Evolutionary conservation across 2,888 invertebrate genomes (phyloP), one percentile per base, ranked within the genome.

Genomic region (Machimus rusticus): DNA sequence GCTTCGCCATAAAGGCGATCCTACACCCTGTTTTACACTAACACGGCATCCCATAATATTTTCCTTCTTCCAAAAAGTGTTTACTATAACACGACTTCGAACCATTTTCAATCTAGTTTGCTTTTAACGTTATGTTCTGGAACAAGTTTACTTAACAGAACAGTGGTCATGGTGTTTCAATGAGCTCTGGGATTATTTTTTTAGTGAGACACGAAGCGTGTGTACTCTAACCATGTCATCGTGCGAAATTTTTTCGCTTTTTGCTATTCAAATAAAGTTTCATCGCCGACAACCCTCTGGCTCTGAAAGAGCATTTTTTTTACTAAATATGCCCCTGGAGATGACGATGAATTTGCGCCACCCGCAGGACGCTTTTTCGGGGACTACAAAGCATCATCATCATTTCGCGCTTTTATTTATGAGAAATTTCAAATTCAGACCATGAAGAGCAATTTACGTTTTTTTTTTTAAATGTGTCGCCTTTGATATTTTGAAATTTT

Each of bases 111-210:
- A 74, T 82, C 39, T 57, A 57, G 57, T 82, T 57, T 74, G 85
- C 85, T 85, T 74, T 85, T 85, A 85, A 74, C 74, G 85, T 85
- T 85, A 85, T 85, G 74, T 85, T 28, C 85, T 85, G 85, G 85
- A 85, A 85, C 85, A 74, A 46, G 74, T 82, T 85, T 74, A 74
- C 46, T 85, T 74, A 85, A 85, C 74, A 85, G 85, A 82, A 82
- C 57, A 82, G 57, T 82, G 66, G 82, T 82, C 82, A 57, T 81
- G 57, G 79, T 51, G 16, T 28, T 66, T 66, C 66, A 66, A 66
- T 66, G 66, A 66, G 28, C 66, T 66, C 9, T 28, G 66, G 66
- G 66, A 66, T 23, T 66, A 66, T 12, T 66, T 66, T 66, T 66
- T 66, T 66, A 66, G 66, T 19, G 28, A 57, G 16, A 51, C n/a